phyloP scores from a whole-genome alignment of 2,888 invertebrate species.

The Eumerus sabulonum region DNA sequence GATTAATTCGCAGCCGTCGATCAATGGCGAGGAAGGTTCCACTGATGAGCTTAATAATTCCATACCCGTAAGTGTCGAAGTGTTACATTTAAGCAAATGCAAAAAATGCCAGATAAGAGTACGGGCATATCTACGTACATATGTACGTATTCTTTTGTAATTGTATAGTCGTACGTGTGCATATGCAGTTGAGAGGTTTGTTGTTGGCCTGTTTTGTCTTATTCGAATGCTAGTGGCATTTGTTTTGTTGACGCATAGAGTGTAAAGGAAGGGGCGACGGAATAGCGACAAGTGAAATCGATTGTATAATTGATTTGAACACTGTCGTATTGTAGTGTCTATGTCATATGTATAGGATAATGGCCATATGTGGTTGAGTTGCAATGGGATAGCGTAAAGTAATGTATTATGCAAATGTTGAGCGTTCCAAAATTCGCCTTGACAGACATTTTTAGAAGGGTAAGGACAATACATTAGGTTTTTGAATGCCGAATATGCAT shows the following conservation, averaged over 20 bases:
- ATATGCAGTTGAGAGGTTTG: no score
- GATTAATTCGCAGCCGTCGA: constrained; percentile 86
- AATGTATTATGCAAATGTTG: no score
- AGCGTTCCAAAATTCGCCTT: no score
- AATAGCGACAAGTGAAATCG: constrained; percentile 2
- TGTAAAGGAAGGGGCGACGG: not conserved
- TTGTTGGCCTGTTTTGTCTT: not conserved
- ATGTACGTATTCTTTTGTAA: constrained; percentile 3
- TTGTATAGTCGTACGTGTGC: no score
- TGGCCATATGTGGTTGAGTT: no score
- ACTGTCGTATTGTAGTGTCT: not conserved
- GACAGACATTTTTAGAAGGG: no score
- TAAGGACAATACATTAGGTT: no score
- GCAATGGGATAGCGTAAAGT: no score
- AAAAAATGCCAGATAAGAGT: no score
- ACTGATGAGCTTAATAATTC: constrained; percentile 84
- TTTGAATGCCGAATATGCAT: no score
- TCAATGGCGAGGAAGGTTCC: constrained; percentile 82
- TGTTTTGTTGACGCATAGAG: not conserved
- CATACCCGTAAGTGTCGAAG: constrained; percentile 81
- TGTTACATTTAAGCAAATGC: not conserved
- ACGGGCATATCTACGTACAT: no score
- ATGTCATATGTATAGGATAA: no score
- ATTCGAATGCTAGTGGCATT: constrained; percentile 26
- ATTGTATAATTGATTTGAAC: constrained; percentile 16